Percentiles rank a stretch among this genome's conserved stretches.
phyloP scores from a whole-genome alignment of 2,888 invertebrate species.

The Psococerastis gibbosa region DNA sequence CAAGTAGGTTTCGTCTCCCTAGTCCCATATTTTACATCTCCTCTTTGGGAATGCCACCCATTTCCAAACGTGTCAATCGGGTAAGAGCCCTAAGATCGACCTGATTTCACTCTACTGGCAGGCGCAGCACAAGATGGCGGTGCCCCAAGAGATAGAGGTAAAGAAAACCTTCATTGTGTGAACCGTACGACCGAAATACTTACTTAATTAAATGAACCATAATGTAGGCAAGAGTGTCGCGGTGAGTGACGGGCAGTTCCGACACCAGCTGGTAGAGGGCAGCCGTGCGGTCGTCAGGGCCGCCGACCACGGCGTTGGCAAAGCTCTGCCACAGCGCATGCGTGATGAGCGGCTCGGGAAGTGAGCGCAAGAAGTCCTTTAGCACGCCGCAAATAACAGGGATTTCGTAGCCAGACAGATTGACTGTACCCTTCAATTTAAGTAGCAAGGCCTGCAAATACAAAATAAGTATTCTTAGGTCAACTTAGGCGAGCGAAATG shows the following conservation, averaged over 20 bases:
- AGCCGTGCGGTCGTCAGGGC: conserved; percentile 25
- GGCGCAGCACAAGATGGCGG: no score
- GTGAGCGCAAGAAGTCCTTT: conserved; percentile 78
- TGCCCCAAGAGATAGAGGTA: no score
- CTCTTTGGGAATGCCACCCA: no score
- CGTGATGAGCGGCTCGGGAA: conserved; percentile 81
- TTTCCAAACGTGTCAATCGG: no score
- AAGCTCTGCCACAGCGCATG: conserved; percentile 55
- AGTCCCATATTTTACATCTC: neutral
- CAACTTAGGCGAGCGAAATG: no score
- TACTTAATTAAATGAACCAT: conserved; percentile 73
- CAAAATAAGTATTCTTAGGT: no score
- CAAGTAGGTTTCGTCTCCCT: no score
- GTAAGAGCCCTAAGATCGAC: no score
- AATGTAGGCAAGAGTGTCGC: conserved; percentile 86
- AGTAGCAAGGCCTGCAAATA: no score
- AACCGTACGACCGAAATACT: no score
- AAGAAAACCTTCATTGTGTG: no score
- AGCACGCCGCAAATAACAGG: conserved; percentile 84
- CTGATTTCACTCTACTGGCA: no score
- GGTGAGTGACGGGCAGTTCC: conserved; percentile 75
- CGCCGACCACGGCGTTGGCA: conserved; percentile 24
- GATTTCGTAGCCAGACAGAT: conserved; percentile 34
- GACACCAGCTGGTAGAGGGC: conserved; percentile 56
- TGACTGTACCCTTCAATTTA: conserved; percentile 16